A percentile compares a stretch with the other conserved stretches of the same genome.
phyloP scores from a whole-genome alignment of 2,113 vertebrate genomes.

The Peromyscus californicus region DNA sequence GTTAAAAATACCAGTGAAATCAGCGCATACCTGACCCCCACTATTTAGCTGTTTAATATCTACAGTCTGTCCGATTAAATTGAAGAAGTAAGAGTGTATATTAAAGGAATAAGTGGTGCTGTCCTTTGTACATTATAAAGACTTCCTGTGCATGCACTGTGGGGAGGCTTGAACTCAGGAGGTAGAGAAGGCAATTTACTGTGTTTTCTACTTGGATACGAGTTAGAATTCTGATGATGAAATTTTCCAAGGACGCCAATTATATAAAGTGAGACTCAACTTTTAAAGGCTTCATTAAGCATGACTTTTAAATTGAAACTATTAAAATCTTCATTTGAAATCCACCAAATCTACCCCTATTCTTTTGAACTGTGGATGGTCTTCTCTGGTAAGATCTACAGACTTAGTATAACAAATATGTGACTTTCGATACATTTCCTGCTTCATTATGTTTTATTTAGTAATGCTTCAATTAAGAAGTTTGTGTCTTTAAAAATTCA shows the following conservation, averaged over 20 bases:
- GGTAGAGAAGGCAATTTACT: neutral
- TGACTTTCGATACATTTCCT: conserved; percentile 53
- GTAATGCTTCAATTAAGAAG: neutral
- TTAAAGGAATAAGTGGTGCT: neutral
- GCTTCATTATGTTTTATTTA: conserved; percentile 53
- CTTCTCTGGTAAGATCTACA: conserved; percentile 30
- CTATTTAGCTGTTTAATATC: neutral
- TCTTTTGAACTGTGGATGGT: conserved; percentile 55
- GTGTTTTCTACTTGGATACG: neutral
- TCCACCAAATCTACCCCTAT: neutral
- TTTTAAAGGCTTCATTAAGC: neutral
- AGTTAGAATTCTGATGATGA: conserved; percentile 18
- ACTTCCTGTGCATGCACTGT: too few species aligned
- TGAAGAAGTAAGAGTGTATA: neutral
- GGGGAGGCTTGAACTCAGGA: neutral
- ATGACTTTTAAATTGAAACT: conserved; percentile 11
- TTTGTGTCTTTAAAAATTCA: conserved; percentile 40
- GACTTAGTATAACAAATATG: neutral
- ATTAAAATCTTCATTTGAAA: conserved; percentile 62
- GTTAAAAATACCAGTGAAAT: neutral
- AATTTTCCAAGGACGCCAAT: neutral
- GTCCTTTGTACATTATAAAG: neutral
- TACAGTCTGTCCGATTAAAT: neutral
- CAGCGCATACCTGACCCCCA: neutral
- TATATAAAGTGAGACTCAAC: neutral